These are phyloP conservation scores for Andrena minutula DNA, from an alignment of 2,888 invertebrate species.

Conservation along the genomic window DNA sequence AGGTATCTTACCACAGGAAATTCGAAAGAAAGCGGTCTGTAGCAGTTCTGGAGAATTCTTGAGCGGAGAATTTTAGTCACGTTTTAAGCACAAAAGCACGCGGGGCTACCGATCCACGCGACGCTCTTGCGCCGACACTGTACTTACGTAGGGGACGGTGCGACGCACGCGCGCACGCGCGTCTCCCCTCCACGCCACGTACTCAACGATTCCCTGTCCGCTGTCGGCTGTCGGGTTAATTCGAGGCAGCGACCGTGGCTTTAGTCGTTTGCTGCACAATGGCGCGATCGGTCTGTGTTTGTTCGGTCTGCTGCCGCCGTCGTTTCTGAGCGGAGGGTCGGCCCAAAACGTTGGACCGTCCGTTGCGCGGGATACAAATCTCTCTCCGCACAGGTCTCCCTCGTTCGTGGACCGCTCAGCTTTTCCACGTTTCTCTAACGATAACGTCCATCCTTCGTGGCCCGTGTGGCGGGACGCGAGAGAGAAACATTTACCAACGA, in stretches of 20 bases:
- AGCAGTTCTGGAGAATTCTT: neutral
- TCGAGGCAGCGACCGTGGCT: slow-evolving; percentile 49
- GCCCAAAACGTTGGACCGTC: slow-evolving; percentile 83
- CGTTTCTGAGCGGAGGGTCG: slow-evolving; percentile 84
- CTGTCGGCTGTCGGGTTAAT: slow-evolving; percentile 30
- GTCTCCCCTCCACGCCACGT: neutral
- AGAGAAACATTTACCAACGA: slow-evolving; percentile 41
- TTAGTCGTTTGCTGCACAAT: slow-evolving; percentile 83
- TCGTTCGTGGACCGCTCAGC: slow-evolving; percentile 58
- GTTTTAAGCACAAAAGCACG: slow-evolving; percentile 23
- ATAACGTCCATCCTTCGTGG: neutral
- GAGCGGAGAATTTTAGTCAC: slow-evolving; percentile 32
- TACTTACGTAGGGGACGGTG: neutral
- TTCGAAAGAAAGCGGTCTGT: neutral
- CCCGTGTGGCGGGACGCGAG: slow-evolving; percentile 5
- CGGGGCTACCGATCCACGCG: slow-evolving; percentile 11
- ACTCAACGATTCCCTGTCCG: slow-evolving; percentile 22
- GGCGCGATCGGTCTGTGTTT: slow-evolving; percentile 78
- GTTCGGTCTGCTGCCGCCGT: slow-evolving; percentile 77
- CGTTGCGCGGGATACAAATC: slow-evolving; percentile 74
- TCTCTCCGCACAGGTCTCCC: slow-evolving; percentile 64
- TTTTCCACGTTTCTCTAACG: slow-evolving; percentile 30
- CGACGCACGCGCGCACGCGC: slow-evolving; percentile 45
- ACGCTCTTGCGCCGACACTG: slow-evolving; percentile 50
- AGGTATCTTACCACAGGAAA: slow-evolving; percentile 32